Percentiles rank a stretch among this genome's conserved stretches.
These are phyloP conservation scores for Dinoponera quadriceps DNA, from an alignment of 1,140 invertebrate genomes.

Conservation along the genomic window DNA sequence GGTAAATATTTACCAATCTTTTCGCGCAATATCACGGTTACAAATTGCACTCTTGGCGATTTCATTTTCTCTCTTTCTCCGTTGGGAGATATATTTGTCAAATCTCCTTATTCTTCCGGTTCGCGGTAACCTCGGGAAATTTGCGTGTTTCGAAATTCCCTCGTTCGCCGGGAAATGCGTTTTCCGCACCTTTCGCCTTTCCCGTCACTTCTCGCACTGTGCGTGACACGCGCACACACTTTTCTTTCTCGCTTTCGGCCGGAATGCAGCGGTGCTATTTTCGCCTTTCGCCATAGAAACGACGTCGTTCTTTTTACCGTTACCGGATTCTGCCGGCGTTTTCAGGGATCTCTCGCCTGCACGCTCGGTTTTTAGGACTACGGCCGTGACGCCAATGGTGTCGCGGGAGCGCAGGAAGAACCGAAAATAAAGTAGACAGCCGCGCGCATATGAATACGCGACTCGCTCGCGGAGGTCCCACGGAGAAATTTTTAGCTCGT, in stretches of 20 bases:
- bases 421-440: slow-evolving; percentile 80
- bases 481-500: slow-evolving; percentile 73
- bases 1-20: slow-evolving; percentile 6
- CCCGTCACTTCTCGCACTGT: background rate
- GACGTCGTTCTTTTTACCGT: slow-evolving; percentile 24
- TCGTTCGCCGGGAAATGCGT: background rate
- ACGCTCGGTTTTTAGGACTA: slow-evolving; percentile 63
- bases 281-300: slow-evolving; percentile 9
- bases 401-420: slow-evolving; percentile 73
- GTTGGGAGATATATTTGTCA: background rate
- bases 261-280: slow-evolving; percentile 40
- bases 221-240: no score
- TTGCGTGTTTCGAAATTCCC: background rate
- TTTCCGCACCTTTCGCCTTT: background rate
- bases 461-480: slow-evolving; percentile 50
- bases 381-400: slow-evolving; percentile 72
- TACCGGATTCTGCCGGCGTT: slow-evolving; percentile 30
- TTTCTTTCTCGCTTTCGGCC: slow-evolving; percentile 3
- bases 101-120: background rate
- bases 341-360: slow-evolving; percentile 62
- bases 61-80: background rate
- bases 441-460: slow-evolving; percentile 69
- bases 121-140: background rate
- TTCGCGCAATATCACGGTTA: background rate
- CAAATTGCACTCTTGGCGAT: background rate